phyloP scores from a whole-genome alignment of 2,888 invertebrate genomes.

The Andrena hattorfiana region DNA sequence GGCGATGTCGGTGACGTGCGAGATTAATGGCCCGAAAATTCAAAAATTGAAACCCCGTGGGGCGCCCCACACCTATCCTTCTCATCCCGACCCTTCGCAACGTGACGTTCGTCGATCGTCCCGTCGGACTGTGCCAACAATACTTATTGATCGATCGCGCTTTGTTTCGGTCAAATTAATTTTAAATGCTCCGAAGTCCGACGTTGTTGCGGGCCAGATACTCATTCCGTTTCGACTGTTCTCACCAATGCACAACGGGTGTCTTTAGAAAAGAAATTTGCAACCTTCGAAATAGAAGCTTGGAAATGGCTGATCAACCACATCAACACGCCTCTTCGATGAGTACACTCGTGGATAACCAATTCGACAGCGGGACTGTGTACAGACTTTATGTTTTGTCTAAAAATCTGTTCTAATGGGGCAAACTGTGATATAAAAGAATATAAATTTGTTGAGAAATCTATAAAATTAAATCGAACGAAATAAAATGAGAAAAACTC shows the following conservation, averaged over 20 bases:
- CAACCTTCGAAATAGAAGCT: background rate
- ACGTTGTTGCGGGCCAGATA: slow-evolving; percentile 67
- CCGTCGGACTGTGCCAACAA: slow-evolving; percentile 73
- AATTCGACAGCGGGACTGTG: too few relatives aligned
- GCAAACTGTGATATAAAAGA: too few relatives aligned
- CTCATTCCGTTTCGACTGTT: slow-evolving; percentile 65
- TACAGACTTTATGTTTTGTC: too few relatives aligned
- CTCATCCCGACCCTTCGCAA: slow-evolving; percentile 44
- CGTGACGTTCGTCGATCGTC: slow-evolving; percentile 61
- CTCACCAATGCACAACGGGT: slow-evolving; percentile 69
- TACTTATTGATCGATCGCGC: slow-evolving; percentile 77
- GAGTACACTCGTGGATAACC: too few relatives aligned
- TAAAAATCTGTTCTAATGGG: too few relatives aligned
- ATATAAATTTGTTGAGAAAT: too few relatives aligned
- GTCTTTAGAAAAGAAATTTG: slow-evolving; percentile 43
- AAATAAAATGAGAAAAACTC: too few relatives aligned
- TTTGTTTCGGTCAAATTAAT: slow-evolving; percentile 77
- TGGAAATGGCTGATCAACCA: background rate
- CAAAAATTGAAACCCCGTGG: slow-evolving; percentile 78
- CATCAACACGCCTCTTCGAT: too few relatives aligned
- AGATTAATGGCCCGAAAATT: slow-evolving; percentile 80
- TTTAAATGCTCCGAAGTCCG: slow-evolving; percentile 71
- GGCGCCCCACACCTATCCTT: slow-evolving; percentile 75
- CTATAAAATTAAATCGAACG: too few relatives aligned
- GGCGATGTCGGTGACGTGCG: slow-evolving; percentile 74